Evolutionary conservation across 2,113 vertebrate species (phyloP), one percentile per base, ranked within the genome.

Genomic region (Alouatta palliata): DNA sequence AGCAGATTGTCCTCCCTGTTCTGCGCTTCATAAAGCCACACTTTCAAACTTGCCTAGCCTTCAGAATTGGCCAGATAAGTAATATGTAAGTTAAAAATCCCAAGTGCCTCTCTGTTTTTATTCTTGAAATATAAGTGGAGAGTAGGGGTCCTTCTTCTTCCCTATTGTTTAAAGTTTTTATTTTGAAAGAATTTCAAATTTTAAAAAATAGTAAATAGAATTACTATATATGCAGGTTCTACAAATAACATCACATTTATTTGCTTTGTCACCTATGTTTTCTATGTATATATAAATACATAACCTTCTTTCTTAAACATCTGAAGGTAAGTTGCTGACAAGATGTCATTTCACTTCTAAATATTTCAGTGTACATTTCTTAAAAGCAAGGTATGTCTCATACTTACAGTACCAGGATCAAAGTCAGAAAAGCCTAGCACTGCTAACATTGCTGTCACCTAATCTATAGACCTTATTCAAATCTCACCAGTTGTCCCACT

Each of bases 1-100:
- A 97, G 66, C 64, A 93, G 87, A 93, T 23, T 91, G 23, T 30
- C 49, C 40, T 97, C 84, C 68, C 84, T 95, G 97, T 96, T 96
- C 87, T 96, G 82, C 88, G 47, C 58, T 95, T 95, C 66, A 97
- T 68, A 96, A 97, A 96, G 94, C 66, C 91, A 97, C 16, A 49
- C 93, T 96, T 97, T 97, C 64, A 71, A 89, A 88, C 27, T 8
- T 52, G 45, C n/a, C 45, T 73, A 82, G 47, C 17, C 21, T 40
- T 87, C 47, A 96, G 37, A 64, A 68, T 58, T 87, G 76, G 32
- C n/a, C 54, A 93, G 73, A 94, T 80, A 35, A 80, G 61, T 73
- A 64, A 49, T 49, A 87, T 13, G 40, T 25, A 94, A 75, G 45
- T 30, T 20, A 97, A 47, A 85, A 91, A 88, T 61, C 40, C 20